phyloP scores from a whole-genome alignment of 2,113 vertebrate species.

The Pelecanoides urinatrix region DNA sequence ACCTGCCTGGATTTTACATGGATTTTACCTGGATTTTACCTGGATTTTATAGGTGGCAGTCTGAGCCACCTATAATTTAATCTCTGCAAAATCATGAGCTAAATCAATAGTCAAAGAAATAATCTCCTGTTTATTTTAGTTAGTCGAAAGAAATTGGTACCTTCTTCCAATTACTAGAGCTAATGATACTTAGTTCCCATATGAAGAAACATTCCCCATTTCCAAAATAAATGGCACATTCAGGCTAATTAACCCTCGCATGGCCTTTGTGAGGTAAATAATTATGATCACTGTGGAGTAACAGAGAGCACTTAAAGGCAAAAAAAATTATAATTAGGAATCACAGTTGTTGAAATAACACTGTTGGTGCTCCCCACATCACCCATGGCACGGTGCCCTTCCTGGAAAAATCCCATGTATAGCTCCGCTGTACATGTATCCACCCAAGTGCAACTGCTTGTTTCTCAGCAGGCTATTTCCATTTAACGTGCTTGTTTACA shows the following conservation, averaged over 20 bases:
- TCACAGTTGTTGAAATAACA: background rate
- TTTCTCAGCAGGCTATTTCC: background rate
- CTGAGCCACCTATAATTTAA: background rate
- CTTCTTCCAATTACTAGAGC: background rate
- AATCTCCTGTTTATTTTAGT: background rate
- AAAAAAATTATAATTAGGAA: background rate
- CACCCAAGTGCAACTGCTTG: background rate
- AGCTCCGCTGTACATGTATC: fast-evolving
- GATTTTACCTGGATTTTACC: background rate
- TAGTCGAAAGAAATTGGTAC: background rate
- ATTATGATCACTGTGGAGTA: background rate
- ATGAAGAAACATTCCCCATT: background rate
- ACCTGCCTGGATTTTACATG: background rate
- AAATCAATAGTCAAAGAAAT: background rate
- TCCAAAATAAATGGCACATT: background rate
- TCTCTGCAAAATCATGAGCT: background rate
- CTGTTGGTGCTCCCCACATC: background rate
- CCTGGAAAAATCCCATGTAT: background rate
- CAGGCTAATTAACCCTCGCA: background rate
- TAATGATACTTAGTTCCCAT: background rate
- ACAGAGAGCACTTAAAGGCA: background rate
- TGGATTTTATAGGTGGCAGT: background rate
- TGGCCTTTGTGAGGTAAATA: background rate
- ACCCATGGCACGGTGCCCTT: fast-evolving
- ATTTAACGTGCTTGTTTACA: background rate